Conservation (phyloP, 23 tunicate species). For the Botrylloides violaceus region DNA sequence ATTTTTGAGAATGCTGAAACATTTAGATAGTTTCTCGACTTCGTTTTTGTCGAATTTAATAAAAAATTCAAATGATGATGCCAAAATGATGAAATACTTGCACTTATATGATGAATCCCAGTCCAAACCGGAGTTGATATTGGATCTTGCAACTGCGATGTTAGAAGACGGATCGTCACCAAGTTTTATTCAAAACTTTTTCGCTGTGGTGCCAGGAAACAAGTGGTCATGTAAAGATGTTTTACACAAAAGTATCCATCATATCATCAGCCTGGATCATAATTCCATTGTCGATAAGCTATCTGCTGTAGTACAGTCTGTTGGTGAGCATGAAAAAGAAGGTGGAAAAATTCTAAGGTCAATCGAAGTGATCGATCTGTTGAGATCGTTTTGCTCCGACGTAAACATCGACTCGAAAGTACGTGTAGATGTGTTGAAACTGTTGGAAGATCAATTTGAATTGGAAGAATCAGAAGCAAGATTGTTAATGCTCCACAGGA, state of each 20-base stretch:
- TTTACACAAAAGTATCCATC: not conserved
- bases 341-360: conserved; percentile 6
- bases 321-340: conserved; percentile 17
- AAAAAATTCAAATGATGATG: conserved; percentile 6
- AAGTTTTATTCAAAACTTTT: conserved; percentile 7
- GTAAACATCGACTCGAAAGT: conserved; percentile 4
- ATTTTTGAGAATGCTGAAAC: conserved; percentile 20
- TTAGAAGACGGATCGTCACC: conserved; percentile 16
- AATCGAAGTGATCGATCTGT: conserved; percentile 9
- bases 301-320: not conserved
- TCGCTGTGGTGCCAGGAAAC: conserved; percentile 24
- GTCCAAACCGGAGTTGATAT: conserved; percentile 17
- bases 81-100: conserved; percentile 24
- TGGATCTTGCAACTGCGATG: conserved; percentile 18
- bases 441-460: conserved; percentile 32
- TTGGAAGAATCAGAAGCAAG: conserved; percentile 16
- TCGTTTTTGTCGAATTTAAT: conserved; percentile 30
- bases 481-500: conserved; percentile 30
- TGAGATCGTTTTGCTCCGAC: conserved; percentile 27
- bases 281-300: not conserved
- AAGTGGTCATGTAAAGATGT: conserved; percentile 3
- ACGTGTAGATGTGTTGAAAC: conserved; percentile 36
- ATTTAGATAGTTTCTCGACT: conserved; percentile 23
- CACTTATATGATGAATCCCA: conserved; percentile 19
- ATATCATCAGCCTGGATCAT: not conserved